Evolutionary conservation across 2,888 invertebrate genomes (phyloP).

Genomic region (Drosophila mimica): DNA sequence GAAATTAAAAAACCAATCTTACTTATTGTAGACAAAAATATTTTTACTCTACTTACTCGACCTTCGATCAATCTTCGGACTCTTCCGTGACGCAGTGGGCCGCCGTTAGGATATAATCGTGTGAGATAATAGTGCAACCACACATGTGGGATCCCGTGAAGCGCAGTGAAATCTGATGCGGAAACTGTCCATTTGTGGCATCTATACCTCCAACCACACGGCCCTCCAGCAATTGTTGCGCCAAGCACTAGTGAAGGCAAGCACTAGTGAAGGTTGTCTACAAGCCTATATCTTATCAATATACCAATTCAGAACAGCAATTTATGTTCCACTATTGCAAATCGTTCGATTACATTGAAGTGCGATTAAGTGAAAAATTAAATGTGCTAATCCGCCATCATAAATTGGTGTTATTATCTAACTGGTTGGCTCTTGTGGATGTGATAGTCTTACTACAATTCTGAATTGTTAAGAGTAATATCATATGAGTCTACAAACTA

Average conservation of each 20-base stretch:
- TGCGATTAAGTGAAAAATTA: background rate
- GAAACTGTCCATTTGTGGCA: slow-evolving; percentile 79
- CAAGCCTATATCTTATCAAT: slow-evolving; percentile 34
- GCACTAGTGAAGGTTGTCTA: background rate
- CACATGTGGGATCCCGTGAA: slow-evolving; percentile 62
- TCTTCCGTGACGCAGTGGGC: slow-evolving; percentile 68
- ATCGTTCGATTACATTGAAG: background rate
- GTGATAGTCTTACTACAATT: background rate
- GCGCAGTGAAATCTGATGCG: slow-evolving; percentile 82
- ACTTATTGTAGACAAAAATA: background rate
- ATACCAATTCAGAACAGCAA: slow-evolving; percentile 1
- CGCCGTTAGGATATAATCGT: slow-evolving; percentile 64
- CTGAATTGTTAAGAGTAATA: background rate
- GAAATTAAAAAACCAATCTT: background rate
- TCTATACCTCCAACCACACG: slow-evolving; percentile 80
- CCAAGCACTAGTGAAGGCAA: background rate
- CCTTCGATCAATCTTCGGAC: slow-evolving; percentile 37
- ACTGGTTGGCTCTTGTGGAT: background rate
- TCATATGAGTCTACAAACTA: background rate
- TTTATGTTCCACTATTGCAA: background rate
- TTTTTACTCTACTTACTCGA: slow-evolving; percentile 38
- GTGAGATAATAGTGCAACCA: slow-evolving; percentile 71
- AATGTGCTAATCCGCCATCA: background rate
- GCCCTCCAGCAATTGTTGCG: slow-evolving; percentile 42
- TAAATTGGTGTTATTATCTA: background rate